Percentiles rank a stretch among this genome's conserved stretches.
Conservation (phyloP, 2,888 invertebrate species). For the Pollenia amentaria region DNA sequence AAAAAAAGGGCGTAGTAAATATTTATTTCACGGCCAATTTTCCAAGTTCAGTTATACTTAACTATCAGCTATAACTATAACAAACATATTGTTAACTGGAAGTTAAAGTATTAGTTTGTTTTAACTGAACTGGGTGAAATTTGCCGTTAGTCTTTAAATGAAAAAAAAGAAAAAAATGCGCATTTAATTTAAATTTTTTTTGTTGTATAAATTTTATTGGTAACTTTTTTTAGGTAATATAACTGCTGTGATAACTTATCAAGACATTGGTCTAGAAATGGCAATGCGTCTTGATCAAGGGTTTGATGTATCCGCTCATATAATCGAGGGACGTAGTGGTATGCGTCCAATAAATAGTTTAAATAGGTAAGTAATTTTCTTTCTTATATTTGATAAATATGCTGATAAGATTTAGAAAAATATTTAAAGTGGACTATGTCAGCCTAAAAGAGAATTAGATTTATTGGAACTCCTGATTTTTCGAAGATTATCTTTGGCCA, state of each 20-base stretch:
- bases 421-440: too few species aligned
- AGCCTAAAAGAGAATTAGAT: too few species aligned
- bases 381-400: neutral
- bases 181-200: conserved; percentile 25
- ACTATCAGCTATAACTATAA: too few species aligned
- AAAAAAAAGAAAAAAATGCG: conserved; percentile 2
- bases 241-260: conserved; percentile 92
- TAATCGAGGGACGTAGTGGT: conserved; percentile 88
- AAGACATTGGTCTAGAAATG: conserved; percentile 91
- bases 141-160: neutral
- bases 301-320: conserved; percentile 88
- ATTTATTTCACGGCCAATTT: neutral
- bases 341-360: conserved; percentile 88
- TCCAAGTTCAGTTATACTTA: too few species aligned
- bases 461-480: too few species aligned
- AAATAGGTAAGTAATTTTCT: conserved; percentile 87
- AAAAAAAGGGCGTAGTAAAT: neutral
- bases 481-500: too few species aligned
- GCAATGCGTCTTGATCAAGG: conserved; percentile 89
- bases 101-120: too few species aligned
- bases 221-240: conserved; percentile 88
- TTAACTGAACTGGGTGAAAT: too few species aligned
- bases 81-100: too few species aligned
- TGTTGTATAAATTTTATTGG: neutral
- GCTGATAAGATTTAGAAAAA: too few species aligned